Percentiles rank a stretch among this genome's conserved stretches.
These are phyloP conservation scores for Dicentrarchus labrax DNA, from an alignment of 2,113 vertebrate genomes.

Conservation along the genomic window DNA sequence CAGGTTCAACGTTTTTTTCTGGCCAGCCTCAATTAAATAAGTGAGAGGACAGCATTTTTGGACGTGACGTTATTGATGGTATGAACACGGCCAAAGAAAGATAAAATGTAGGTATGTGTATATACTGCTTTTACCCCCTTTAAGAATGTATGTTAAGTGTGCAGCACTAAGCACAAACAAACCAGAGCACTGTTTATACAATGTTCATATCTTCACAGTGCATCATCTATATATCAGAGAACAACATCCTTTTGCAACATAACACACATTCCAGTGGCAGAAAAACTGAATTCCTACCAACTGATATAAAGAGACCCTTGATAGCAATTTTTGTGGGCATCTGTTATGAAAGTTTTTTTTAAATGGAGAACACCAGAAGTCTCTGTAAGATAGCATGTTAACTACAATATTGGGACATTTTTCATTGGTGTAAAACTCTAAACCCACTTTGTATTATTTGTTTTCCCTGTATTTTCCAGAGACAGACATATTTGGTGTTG, in stretches of 20 bases:
- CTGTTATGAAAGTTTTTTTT: not conserved
- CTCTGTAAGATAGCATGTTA: not conserved
- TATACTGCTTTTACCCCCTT: not conserved
- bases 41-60: not conserved
- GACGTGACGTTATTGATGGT: not conserved
- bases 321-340: not conserved
- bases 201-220: not conserved
- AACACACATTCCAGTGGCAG: not conserved
- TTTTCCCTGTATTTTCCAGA: not conserved
- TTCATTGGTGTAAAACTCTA: not conserved
- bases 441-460: not conserved
- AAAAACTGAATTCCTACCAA: not conserved
- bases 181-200: not conserved
- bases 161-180: not conserved
- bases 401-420: not conserved
- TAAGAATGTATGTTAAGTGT: not conserved
- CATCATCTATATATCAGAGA: not conserved
- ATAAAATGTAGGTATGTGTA: not conserved
- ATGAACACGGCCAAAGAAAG: not conserved
- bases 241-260: constrained; percentile 11
- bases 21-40: not conserved
- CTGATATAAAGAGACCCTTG: not conserved
- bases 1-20: not conserved
- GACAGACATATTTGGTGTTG: not conserved
- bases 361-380: not conserved